phyloP scores from a whole-genome alignment of 2,797 vertebrate species.

The Brotula barbata region DNA sequence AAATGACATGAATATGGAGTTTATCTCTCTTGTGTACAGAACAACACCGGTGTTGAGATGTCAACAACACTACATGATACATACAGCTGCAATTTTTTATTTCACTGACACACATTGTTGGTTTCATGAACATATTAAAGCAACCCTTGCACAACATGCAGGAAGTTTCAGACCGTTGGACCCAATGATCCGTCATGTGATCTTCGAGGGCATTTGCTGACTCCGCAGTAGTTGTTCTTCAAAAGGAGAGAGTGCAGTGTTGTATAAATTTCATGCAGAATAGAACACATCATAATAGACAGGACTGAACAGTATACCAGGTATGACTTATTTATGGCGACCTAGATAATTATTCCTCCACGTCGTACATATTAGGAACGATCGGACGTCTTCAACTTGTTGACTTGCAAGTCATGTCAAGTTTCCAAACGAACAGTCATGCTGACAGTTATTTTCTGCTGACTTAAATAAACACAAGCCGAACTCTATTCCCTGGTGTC shows the following conservation, averaged over 20 bases:
- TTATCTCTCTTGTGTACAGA: not conserved
- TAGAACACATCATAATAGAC: not conserved
- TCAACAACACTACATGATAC: no score
- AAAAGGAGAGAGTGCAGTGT: constrained; percentile 49
- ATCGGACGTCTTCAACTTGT: not conserved
- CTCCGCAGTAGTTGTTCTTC: constrained; percentile 53
- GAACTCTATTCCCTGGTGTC: constrained; percentile 41
- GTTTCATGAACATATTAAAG: not conserved
- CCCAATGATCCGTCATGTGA: constrained; percentile 66
- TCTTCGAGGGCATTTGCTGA: constrained; percentile 61
- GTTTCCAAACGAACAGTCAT: constrained; percentile 26
- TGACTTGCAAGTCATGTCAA: constrained; percentile 6
- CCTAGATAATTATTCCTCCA: no score
- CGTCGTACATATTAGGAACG: not conserved
- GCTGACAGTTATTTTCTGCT: constrained; percentile 58
- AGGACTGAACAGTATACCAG: not conserved
- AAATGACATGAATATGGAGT: not conserved
- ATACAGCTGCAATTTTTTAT: not conserved
- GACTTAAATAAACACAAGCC: constrained; percentile 63
- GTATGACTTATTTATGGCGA: not conserved
- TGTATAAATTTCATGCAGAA: constrained; percentile 20
- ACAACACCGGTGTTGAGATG: not conserved
- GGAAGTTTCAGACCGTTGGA: constrained; percentile 59
- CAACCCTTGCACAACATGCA: constrained; percentile 44
- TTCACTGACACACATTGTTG: not conserved